Conservation (phyloP, 1,140 invertebrate genomes). For the Dinothrombium tinctorium region DNA sequence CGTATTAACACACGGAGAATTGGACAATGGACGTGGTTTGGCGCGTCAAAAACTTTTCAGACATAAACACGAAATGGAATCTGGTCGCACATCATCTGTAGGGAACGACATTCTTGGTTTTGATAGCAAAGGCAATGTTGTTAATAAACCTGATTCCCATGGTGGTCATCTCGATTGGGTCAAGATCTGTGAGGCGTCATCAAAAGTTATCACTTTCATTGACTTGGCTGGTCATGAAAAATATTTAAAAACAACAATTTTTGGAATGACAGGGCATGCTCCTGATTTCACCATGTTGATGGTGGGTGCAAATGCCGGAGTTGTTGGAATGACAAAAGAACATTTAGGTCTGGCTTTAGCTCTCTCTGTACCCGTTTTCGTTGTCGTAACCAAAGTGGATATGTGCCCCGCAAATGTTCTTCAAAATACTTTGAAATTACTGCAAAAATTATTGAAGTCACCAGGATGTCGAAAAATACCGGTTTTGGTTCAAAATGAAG, state of each 20-base stretch:
- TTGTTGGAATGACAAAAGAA: conserved; percentile 98
- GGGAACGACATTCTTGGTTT: conserved; percentile 98
- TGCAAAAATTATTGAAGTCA: conserved; percentile 82
- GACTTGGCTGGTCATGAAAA: conserved; percentile 96
- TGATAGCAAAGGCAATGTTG: conserved; percentile 68
- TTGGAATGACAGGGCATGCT: conserved; percentile 97
- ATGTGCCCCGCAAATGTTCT: conserved; percentile 96
- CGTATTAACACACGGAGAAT: conserved; percentile 86
- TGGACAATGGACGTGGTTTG: conserved; percentile 85
- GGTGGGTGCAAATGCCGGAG: conserved; percentile 95
- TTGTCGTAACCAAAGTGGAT: conserved; percentile 67
- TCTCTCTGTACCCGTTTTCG: conserved; percentile 93
- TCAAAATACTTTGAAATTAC: conserved; percentile 72
- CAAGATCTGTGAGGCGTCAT: conserved; percentile 90
- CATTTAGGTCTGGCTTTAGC: conserved; percentile 86
- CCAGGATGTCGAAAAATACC: conserved; percentile 94
- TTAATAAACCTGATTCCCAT: conserved; percentile 83
- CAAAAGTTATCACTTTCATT: conserved; percentile 88
- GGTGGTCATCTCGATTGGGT: conserved; percentile 86
- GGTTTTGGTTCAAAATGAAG: conserved; percentile 72
- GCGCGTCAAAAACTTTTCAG: conserved; percentile 75
- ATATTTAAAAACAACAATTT: conserved; percentile 89
- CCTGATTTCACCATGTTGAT: conserved; percentile 99
- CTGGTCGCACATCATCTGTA: conserved; percentile 88
- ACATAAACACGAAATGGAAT: conserved; percentile 97